Conservation (phyloP, 2,113 vertebrate genomes). For the Accipiter virgatus region DNA sequence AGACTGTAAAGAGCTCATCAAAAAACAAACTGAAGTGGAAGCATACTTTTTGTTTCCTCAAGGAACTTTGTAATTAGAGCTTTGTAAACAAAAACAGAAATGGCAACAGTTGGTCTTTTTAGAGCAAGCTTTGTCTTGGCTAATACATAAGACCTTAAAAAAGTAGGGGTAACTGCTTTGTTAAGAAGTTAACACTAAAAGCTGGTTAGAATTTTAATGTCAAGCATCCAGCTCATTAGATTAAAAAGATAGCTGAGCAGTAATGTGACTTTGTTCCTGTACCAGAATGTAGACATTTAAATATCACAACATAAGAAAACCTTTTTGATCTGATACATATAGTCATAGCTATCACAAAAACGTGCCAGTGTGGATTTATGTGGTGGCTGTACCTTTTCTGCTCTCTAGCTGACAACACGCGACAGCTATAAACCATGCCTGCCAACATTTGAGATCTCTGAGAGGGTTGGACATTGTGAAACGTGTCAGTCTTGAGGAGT, state of each 20-base stretch:
- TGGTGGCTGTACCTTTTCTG: not conserved
- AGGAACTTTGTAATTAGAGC: not conserved
- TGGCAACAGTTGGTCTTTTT: not conserved
- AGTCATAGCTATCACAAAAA: not conserved
- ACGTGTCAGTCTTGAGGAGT: not conserved
- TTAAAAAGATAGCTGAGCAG: not conserved
- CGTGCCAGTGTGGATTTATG: not conserved
- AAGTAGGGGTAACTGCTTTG: not conserved
- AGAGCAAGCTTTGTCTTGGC: not conserved
- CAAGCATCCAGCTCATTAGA: not conserved
- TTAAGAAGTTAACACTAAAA: not conserved
- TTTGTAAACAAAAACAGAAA: not conserved
- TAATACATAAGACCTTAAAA: not conserved
- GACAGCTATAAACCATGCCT: not conserved
- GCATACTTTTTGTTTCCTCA: not conserved
- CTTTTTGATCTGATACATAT: not conserved
- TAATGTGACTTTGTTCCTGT: not conserved
- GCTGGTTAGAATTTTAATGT: not conserved
- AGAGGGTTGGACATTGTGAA: not conserved
- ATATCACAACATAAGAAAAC: not conserved
- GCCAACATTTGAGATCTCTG: constrained; percentile 11
- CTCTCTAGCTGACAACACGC: not conserved
- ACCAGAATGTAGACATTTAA: not conserved
- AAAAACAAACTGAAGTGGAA: not conserved
- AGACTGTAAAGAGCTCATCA: not conserved